A percentile compares a stretch with the other conserved stretches of the same genome.
Conservation (phyloP, 1,140 invertebrate genomes). For the Dendroctonus valens region DNA sequence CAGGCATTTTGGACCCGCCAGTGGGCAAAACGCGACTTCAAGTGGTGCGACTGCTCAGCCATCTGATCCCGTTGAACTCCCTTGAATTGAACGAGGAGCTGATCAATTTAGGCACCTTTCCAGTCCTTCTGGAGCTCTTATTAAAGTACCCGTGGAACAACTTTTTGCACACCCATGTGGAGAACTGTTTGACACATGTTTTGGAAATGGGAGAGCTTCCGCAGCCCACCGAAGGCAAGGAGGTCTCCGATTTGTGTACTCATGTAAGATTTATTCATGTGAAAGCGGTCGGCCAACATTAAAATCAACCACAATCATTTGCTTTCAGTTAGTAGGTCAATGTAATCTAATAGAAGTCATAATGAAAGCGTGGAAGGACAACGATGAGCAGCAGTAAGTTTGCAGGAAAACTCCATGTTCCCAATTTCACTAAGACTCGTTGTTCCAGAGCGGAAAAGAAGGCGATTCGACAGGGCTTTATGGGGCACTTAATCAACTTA, state of each 20-base stretch:
- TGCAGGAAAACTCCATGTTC: not conserved
- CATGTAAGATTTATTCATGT: conserved; percentile 53
- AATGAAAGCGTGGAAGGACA: conserved; percentile 56
- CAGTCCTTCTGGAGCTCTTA: conserved; percentile 73
- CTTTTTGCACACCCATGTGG: conserved; percentile 84
- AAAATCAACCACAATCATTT: not conserved
- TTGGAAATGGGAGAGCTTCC: conserved; percentile 53
- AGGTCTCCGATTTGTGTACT: conserved; percentile 52
- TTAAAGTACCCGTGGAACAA: conserved; percentile 85
- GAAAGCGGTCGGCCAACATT: not conserved
- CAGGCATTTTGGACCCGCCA: conserved; percentile 66
- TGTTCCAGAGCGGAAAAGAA: conserved; percentile 41
- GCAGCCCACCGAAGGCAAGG: conserved; percentile 34
- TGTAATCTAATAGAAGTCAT: conserved; percentile 56
- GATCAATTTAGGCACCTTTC: conserved; percentile 51
- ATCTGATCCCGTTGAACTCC: conserved; percentile 64
- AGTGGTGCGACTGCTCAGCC: conserved; percentile 69
- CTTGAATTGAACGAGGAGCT: conserved; percentile 56
- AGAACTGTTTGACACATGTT: conserved; percentile 69
- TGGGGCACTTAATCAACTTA: conserved; percentile 56
- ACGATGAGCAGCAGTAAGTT: conserved; percentile 56
- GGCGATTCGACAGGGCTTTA: conserved; percentile 52
- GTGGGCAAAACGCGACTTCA: conserved; percentile 75
- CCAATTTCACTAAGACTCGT: not conserved
- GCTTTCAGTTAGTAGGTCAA: conserved; percentile 54